phyloP scores from a whole-genome alignment of 2,113 vertebrate species.

The human region GRCh38 chr6:134908001-134908500 shows the following conservation, averaged over 20 bases:
- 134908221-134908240: not conserved
- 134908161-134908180: not conserved
- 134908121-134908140: too few species aligned
- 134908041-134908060: too few species aligned
- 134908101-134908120: too few species aligned
- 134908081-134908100: too few species aligned
- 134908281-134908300: not conserved
- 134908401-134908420: not conserved
- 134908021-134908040: too few species aligned
- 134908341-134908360: fast-evolving
- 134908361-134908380: not conserved
- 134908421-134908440: not conserved
- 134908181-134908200: not conserved
- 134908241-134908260: not conserved
- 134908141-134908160: too few species aligned
- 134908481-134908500: too few species aligned
- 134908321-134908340: not conserved
- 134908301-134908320: not conserved
- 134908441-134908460: too few species aligned
- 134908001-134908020: too few species aligned
- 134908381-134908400: not conserved
- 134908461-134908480: too few species aligned
- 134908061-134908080: too few species aligned
- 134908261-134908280: not conserved
- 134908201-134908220: not conserved